These are phyloP conservation scores for Tachysurus vachellii DNA, from an alignment of 2,113 vertebrate genomes.

Conservation along the genomic window DNA sequence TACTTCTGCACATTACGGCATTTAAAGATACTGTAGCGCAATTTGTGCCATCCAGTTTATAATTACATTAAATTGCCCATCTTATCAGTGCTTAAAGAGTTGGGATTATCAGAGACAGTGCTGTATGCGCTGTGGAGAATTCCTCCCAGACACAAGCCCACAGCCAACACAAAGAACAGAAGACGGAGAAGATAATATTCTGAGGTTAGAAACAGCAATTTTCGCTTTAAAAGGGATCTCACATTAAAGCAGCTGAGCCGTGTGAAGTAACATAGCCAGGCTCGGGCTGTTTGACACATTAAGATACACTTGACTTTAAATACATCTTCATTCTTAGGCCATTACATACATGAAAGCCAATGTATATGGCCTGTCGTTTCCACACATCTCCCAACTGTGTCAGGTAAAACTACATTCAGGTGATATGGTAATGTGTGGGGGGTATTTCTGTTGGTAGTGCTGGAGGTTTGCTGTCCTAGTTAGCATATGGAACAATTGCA, in stretches of 20 bases:
- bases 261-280: conserved; percentile 70
- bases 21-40: conserved; percentile 70
- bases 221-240: conserved; percentile 70
- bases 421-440: conserved; percentile 75
- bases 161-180: conserved; percentile 70
- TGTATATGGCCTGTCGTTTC: conserved; percentile 68
- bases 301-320: conserved; percentile 79
- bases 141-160: conserved; percentile 68
- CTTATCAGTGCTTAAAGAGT: conserved; percentile 79
- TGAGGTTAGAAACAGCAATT: conserved; percentile 77
- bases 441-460: conserved; percentile 14
- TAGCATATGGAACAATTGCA: conserved; percentile 74
- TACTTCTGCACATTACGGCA: conserved; percentile 68
- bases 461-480: conserved; percentile 75
- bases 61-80: conserved; percentile 79
- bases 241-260: conserved; percentile 68
- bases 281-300: conserved; percentile 69
- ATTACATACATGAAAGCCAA: conserved; percentile 67
- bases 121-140: conserved; percentile 71
- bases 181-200: conserved; percentile 70
- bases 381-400: conserved; percentile 73
- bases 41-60: conserved; percentile 74
- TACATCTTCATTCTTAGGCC: conserved; percentile 69
- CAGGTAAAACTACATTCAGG: conserved; percentile 75
- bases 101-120: conserved; percentile 75